phyloP scores from a whole-genome alignment of 2,888 invertebrate genomes.

The Polymixis lichenea region DNA sequence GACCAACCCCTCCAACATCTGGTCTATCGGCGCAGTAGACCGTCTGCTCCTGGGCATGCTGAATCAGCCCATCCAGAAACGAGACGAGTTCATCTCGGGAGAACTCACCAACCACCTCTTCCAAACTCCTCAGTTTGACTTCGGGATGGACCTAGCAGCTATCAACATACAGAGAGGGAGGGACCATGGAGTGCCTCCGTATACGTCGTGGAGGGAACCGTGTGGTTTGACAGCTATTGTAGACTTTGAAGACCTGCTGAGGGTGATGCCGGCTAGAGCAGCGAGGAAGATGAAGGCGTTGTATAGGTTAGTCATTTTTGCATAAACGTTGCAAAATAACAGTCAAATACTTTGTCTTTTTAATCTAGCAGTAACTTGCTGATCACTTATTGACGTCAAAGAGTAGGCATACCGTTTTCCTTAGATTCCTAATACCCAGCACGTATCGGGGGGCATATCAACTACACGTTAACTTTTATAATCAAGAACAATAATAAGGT shows the following conservation, averaged over 20 bases:
- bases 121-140: slow-evolving; percentile 92
- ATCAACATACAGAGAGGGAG: slow-evolving; percentile 96
- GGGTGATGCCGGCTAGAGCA: slow-evolving; percentile 92
- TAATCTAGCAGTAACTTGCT: background rate
- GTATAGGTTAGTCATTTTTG: slow-evolving; percentile 85
- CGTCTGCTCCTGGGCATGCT: slow-evolving; percentile 94
- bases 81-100: slow-evolving; percentile 95
- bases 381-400: background rate
- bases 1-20: slow-evolving; percentile 92
- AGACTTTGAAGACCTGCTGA: slow-evolving; percentile 93
- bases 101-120: slow-evolving; percentile 96
- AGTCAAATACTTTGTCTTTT: slow-evolving; percentile 2
- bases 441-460: background rate
- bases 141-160: slow-evolving; percentile 96
- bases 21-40: slow-evolving; percentile 95
- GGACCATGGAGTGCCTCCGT: slow-evolving; percentile 96
- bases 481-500: background rate
- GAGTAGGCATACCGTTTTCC: background rate
- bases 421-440: background rate
- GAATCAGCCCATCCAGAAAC: slow-evolving; percentile 94
- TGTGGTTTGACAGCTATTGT: slow-evolving; percentile 93
- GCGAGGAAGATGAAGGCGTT: slow-evolving; percentile 91
- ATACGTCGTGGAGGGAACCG: slow-evolving; percentile 94
- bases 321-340: background rate
- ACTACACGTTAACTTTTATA: background rate